These are phyloP conservation scores for Rhagium mordax DNA, from an alignment of 2,888 invertebrate species.

Conservation along the genomic window DNA sequence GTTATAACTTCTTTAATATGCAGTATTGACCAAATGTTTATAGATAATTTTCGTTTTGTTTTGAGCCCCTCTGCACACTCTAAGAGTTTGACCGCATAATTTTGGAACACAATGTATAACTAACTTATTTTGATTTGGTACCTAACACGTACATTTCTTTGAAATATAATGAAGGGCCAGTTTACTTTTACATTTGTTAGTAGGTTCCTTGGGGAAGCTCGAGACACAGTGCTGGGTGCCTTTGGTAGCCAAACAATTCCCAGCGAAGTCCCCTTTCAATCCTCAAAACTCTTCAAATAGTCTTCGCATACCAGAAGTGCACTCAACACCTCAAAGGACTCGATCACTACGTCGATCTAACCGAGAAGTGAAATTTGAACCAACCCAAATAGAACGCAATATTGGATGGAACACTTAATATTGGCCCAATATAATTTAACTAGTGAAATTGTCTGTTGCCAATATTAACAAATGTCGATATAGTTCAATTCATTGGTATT, in stretches of 20 bases:
- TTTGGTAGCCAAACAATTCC: constrained; percentile 81
- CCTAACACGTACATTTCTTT: no score
- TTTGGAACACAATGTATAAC: no score
- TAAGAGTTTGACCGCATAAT: no score
- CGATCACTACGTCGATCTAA: constrained; percentile 54
- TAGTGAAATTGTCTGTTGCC: background rate
- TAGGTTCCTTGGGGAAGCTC: constrained; percentile 70
- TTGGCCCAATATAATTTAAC: background rate
- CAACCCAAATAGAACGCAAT: constrained; percentile 29
- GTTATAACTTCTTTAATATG: no score
- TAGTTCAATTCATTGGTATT: background rate
- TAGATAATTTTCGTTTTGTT: no score
- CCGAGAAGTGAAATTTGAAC: constrained; percentile 60
- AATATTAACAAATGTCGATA: background rate
- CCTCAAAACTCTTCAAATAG: constrained; percentile 56
- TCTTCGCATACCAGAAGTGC: constrained; percentile 57
- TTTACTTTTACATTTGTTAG: constrained; percentile 56
- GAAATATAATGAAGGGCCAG: no score
- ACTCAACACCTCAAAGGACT: constrained; percentile 52
- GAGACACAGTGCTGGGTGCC: constrained; percentile 78
- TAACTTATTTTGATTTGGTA: no score
- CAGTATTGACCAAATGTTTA: no score
- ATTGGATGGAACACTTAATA: constrained; percentile 1
- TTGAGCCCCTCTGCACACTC: no score
- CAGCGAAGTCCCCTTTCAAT: constrained; percentile 78